Base-by-base conservation (phyloP, 53 echinoderm and acorn worm species). In the Antedon mediterranea region DNA sequence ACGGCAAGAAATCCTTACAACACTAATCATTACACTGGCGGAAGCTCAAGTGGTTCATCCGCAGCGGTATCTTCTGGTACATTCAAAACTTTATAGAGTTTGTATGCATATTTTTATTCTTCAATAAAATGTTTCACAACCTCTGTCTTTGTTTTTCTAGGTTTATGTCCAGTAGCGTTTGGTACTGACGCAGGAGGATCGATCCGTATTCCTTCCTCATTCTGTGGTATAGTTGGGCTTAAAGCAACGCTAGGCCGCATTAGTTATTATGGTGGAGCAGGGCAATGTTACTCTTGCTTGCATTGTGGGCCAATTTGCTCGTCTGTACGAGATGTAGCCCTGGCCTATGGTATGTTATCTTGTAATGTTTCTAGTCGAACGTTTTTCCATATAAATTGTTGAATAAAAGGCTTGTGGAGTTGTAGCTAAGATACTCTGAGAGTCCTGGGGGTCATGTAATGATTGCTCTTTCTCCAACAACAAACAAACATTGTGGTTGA, bases 101-200 rank as follows among this genome's bases (percentile, higher is more conserved):
- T 37, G 37, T 37, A 6, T 37, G 4, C 37, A 37, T 37, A 37
- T 37, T 37, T 37, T n/a, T n/a, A n/a, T n/a, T n/a, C n/a, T n/a
- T n/a, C n/a, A n/a, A n/a, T n/a, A n/a, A n/a, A n/a, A n/a, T n/a
- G n/a, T n/a, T n/a, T n/a, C n/a, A n/a, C n/a, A n/a, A n/a, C n/a
- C n/a, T n/a, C n/a, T n/a, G 13, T 41, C 5, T 41, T 28, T 34
- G 31, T n/a, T 23, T 0, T 70, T 31, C 31, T 88, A 93, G 94
- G 95, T 43, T 85, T 94, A 11, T 91, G 91, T 72, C 89, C 91
- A n/a, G 87, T 91, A 1, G 89, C 91, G 72, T 81, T 94, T 33
- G 95, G 95, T 29, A 91, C 87, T 0, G 95, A 94, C 78, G 95
- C 89, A 0, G 95, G 95, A 41, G 95, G 95, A 32, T 94, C 95